A percentile compares a stretch with the other conserved stretches of the same genome.
Conservation (phyloP, 2,113 vertebrate genomes). For the Indicator maculatus region DNA sequence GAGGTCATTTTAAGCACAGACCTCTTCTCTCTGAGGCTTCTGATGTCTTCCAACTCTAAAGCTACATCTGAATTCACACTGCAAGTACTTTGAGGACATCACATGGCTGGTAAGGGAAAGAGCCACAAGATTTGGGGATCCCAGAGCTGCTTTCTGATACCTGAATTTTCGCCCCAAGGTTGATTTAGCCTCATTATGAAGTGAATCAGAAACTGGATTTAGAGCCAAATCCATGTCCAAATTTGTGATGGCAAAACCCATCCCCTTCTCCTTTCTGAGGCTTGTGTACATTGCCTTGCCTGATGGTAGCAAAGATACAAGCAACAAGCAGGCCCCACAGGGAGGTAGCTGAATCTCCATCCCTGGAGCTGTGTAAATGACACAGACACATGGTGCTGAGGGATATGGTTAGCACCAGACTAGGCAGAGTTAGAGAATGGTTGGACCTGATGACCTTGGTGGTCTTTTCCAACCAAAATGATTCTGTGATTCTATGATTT, state of each 20-base stretch:
- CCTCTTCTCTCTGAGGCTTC: neutral
- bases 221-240: neutral
- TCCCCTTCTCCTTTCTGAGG: neutral
- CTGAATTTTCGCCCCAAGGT: neutral
- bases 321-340: too few species aligned
- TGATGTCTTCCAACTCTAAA: neutral
- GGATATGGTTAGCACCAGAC: too few species aligned
- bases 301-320: neutral
- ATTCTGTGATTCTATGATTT: neutral
- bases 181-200: neutral
- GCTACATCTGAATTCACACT: neutral
- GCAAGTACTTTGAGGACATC: neutral
- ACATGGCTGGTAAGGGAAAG: neutral
- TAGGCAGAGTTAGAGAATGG: too few species aligned
- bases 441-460: too few species aligned
- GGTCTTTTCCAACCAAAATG: too few species aligned
- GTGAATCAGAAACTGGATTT: neutral
- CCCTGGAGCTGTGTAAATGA: too few species aligned
- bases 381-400: too few species aligned
- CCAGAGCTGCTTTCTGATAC: neutral
- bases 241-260: neutral
- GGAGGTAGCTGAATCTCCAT: too few species aligned
- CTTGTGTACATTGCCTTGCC: accelerated
- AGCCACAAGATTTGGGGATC: neutral
- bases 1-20: neutral